Evolutionary conservation across 2,113 vertebrate species (phyloP), one percentile per base, ranked within the genome.

Genomic region (Camelus bactrianus): DNA sequence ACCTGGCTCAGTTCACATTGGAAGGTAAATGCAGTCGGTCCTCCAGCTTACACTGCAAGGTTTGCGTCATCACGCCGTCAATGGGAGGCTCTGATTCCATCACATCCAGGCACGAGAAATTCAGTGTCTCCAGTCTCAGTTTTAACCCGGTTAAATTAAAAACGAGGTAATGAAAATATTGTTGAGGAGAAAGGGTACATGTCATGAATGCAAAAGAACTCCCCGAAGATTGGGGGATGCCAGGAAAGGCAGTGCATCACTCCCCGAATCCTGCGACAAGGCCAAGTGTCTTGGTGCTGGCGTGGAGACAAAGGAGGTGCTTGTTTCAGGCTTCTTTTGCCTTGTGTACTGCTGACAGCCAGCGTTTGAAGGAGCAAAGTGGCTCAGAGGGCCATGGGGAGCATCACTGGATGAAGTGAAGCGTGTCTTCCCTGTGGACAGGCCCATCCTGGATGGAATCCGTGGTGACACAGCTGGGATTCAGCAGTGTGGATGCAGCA

Each of bases 131-230:
- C 54, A 22, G 32, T 64, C 50, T 84, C 26, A 85, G n/a, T 81
- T 83, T 77, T 94, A 89, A 67, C 80, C 76, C 28, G 28, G 26
- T 54, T 92, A 83, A 35, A 79, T 52, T 72, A 83, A 65, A 94
- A 95, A 67, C 16, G 69, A 94, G 50, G 56, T 50, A 87, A n/a
- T 67, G 35, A 79, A 69, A 75, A 28, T 79, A 67, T 32, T 73
- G 4, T n/a, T 70, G 64, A 89, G 81, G 62, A 62, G 73, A 86
- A n/a, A 87, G 52, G 38, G 54, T 8, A 9, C 35, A 48, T 20
- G 35, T 48, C n/a, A 58, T 17, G 22, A 87, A 54, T 62, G 42
- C 62, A 52, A 64, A 93, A 77, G 81, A 92, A 77, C 11, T 46
- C n/a, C 13, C 56, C 0, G 7, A 81, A 87, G 79, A 54, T 2